Base-by-base conservation (phyloP, 1,140 invertebrate species). In the Halesus radiatus region DNA sequence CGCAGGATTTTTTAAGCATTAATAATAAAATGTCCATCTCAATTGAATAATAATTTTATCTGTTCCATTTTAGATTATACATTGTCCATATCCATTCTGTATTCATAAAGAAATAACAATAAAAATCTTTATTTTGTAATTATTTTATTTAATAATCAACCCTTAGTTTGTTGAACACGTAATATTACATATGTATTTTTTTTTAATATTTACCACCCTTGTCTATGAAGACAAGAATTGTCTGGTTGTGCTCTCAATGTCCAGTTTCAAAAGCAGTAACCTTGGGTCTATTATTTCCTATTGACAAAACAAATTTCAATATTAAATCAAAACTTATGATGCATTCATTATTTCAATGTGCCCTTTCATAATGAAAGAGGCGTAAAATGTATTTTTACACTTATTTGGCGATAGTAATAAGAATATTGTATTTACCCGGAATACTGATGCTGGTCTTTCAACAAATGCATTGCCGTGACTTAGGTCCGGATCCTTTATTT, bases 201-300 rank as follows among this genome's bases (percentile, higher is more conserved):
- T 45, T 29, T 13, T 8, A 45, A 7, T 45, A 45, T 45, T 45
- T 45, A 45, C 37, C 37, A 7, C 37, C 37, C 37, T 45, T 45
- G 0, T 45, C 37, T 45, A 45, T 45, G 37, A 45, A 45, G 37
- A 45, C 13, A 45, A 45, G 13, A 45, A 45, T 45, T 45, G 37
- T 18, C 53, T 76, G 6, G 74, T 76, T 7, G 74, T 37, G 45
- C 32, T 58, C 22, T 76, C 50, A 76, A 76, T 50, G 60, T 76
- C 74, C 13, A 76, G 26, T 37, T 76, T 76, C 32, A 76, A 76
- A 2, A 76, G 56, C 20, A 76, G 54, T 16, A 76, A 62, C 23
- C 32, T 76, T 62, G 74, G 74, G 22, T 76, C 74, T 10, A 76
- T 22, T 16, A 76, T 76, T 62, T 76, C 74, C 74, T 76, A 50